Conservation (phyloP, 2,797 vertebrate genomes). For the Lutjanus argentimaculatus region DNA sequence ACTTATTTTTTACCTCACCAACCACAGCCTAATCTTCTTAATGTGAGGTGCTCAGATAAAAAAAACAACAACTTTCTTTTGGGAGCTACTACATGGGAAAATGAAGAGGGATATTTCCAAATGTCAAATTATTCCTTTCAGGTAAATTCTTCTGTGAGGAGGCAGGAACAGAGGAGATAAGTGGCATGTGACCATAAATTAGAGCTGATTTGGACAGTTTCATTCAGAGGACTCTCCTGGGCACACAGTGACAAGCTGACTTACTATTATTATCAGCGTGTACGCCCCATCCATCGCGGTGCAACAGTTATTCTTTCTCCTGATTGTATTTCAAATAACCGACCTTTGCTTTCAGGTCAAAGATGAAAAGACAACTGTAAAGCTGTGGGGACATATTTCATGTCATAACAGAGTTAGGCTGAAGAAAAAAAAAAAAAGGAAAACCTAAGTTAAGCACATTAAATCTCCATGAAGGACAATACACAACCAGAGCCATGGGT, state of each 20-base stretch:
- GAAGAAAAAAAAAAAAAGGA: constrained; percentile 19
- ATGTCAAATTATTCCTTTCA: background rate
- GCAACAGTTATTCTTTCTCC: background rate
- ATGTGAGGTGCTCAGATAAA: background rate
- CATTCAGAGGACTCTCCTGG: background rate
- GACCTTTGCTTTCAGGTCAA: constrained; percentile 12
- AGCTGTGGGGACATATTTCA: constrained; percentile 21
- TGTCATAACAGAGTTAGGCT: constrained; percentile 39
- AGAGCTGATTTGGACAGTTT: constrained; percentile 7
- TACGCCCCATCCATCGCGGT: background rate
- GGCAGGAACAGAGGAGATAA: background rate
- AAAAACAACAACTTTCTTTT: background rate
- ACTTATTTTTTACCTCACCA: background rate
- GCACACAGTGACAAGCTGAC: constrained; percentile 8
- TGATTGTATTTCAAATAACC: constrained; percentile 3
- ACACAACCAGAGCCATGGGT: constrained; percentile 29
- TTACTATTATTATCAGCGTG: constrained; percentile 14
- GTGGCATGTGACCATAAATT: constrained; percentile 13
- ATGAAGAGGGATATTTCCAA: background rate
- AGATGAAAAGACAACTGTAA: constrained; percentile 15
- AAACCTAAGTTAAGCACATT: constrained; percentile 57
- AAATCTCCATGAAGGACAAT: constrained; percentile 69
- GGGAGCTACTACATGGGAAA: background rate
- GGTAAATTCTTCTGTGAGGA: background rate
- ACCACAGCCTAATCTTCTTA: background rate